Evolutionary conservation across 2,888 invertebrate genomes (phyloP), one percentile per base, ranked within the genome.

Genomic region (Agrotis puta): DNA sequence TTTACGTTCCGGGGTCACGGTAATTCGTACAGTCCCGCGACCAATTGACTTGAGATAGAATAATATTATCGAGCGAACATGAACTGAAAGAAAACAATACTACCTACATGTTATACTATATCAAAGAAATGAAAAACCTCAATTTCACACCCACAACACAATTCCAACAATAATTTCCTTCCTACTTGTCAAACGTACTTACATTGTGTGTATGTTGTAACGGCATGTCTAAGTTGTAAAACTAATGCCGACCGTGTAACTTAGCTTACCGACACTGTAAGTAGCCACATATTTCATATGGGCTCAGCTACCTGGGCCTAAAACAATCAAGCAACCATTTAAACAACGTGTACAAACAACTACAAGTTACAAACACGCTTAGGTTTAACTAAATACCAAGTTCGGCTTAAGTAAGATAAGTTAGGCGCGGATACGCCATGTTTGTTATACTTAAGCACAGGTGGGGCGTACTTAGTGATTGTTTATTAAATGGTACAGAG

Each of bases 341-440:
- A 88, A 88, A 89, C 89, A 88, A 85, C 84, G 79, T 78, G 85
- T 77, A 83, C 86, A 89, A 88, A 91, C 90, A 91, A 86, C 85
- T 85, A 88, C 88, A 91, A 89, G 84, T 89, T 90, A 89, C 88
- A 89, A 81, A 79, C 79, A 81, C 86, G 90, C 89, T 94, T 93
- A 92, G 94, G 90, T 92, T 94, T 95, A 94, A 94, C 94, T 94
- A 94, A 94, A 95, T 93, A 94, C 94, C 88, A 90, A 93, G 91
- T 93, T 90, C 84, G 91, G 93, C 94, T 94, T 93, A 93, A 92
- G 92, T 94, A 89, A 94, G 94, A 94, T 94, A 94, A 94, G 92
- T 94, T 93, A 83, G 84, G 83, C 85, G 85, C 77, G 85, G 81
- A 87, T 87, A 89, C 86, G 73, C 66, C 74, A 64, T 73, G 75